Evolutionary conservation across 2,888 invertebrate species (phyloP), one percentile per base, ranked within the genome.

Genomic region (Bhutanitis thaidina): DNA sequence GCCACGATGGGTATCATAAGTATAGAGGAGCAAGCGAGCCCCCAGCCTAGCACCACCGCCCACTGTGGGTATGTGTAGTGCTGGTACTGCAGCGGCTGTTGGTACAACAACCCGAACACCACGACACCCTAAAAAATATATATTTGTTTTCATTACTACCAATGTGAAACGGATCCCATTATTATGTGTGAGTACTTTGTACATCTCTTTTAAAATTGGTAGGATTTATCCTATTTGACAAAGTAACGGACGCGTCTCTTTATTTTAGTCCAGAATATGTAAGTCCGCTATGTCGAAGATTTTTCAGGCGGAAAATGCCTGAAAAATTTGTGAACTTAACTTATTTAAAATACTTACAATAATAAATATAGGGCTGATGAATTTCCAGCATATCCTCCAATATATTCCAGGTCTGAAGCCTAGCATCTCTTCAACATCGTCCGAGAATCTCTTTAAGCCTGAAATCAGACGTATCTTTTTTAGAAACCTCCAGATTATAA

Each of bases 341-440:
- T 1, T 7, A 27, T 27, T 1, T 1, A 27, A 37, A 34, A 27
- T 41, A 87, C 93, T 92, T 88, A 95, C 95, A 69, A 94, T 92
- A 48, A 96, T 93, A 64, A 96, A 94, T 34, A 91, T 84, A 0
- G 96, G 96, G 65, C 94, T 95, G 68, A 96, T 90, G 70, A 95
- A 95, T 74, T 96, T 96, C 96, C 96, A 96, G 72, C 95, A 96
- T 67, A 96, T 91, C 68, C 95, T 90, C 95, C 95, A 96, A 70
- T 94, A 96, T 1, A 94, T 64, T 2, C 94, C 94, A 0, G 96
- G 96, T 62, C 92, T 89, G 67, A 91, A 92, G 1, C 95, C 95
- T 0, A 95, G 86, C 95, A 96, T 96, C 52, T 93, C 92, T 68
- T 95, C 92, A 0, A 95, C 93, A 68, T 96, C 96, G 65, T 93